A percentile compares a stretch with the other conserved stretches of the same genome.
Evolutionary conservation across 1,140 invertebrate genomes (phyloP).

Genomic region (Zaprionus ornatus): DNA sequence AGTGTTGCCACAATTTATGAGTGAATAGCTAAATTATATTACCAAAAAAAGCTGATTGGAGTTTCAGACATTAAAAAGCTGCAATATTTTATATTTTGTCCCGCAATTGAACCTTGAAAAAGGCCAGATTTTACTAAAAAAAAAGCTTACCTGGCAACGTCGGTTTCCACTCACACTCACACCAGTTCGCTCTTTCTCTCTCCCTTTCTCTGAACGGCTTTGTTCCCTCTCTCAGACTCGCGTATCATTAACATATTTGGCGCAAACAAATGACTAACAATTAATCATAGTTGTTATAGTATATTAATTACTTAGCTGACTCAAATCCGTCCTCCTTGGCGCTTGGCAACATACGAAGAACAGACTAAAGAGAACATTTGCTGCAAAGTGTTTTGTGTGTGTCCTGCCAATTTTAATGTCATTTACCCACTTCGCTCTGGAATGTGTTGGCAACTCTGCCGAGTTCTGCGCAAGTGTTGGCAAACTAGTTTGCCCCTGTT

Average conservation of each 20-base stretch:
- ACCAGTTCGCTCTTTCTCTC: conserved; percentile 5
- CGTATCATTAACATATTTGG: conserved; percentile 44
- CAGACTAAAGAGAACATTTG: neutral
- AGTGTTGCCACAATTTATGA: too few species aligned
- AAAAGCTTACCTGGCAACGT: too few species aligned
- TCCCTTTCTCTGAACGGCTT: neutral
- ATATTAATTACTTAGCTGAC: conserved; percentile 14
- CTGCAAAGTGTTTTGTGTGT: conserved; percentile 4
- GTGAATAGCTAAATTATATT: too few species aligned
- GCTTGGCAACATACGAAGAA: conserved; percentile 26
- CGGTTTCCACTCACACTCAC: too few species aligned
- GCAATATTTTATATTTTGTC: too few species aligned
- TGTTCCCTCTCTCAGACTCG: neutral
- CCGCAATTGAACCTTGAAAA: too few species aligned
- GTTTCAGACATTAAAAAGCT: too few species aligned
- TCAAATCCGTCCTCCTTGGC: neutral
- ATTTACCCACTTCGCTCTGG: neutral
- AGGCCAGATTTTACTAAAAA: too few species aligned
- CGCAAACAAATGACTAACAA: conserved; percentile 43
- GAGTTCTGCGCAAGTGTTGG: conserved; percentile 20
- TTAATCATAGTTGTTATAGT: conserved; percentile 48
- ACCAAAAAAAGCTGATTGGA: too few species aligned
- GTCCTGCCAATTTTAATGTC: conserved; percentile 33
- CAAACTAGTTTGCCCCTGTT: conserved; percentile 61
- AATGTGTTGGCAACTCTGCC: conserved; percentile 7